Evolutionary conservation across 1,140 invertebrate genomes (phyloP), one percentile per base, ranked within the genome.

Genomic region (Megathymus violae): DNA sequence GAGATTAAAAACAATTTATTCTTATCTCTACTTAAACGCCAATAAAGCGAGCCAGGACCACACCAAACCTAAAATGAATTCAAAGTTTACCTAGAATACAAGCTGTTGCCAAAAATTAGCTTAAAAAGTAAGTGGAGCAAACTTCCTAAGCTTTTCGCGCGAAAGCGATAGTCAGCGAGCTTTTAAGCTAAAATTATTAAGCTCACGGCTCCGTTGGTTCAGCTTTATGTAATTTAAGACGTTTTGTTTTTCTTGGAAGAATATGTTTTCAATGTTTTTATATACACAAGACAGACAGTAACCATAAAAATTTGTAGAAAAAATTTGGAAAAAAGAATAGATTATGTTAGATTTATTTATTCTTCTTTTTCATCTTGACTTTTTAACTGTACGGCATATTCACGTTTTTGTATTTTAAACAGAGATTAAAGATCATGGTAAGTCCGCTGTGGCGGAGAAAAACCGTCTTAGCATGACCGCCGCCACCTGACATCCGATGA

Each of bases 121-220:
- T 85, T 80, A 81, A 80, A 87, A 83, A 71, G 69, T 64, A 74
- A 77, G 76, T 74, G 62, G 60, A 76, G 76, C 47, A 69, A 78
- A 83, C 64, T 82, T 74, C 66, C 56, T 82, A 80, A 86, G 79
- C 81, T 76, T 85, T 80, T 78, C 72, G 75, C 76, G 62, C 74
- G 84, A 78, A 80, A 89, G 76, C 80, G 83, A 80, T 83, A 88
- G 79, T 74, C 74, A 66, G 64, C 75, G 76, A 85, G 88, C 84
- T 90, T 90, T 90, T 83, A 88, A 82, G 82, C 80, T 88, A 84
- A 89, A 89, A 82, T 88, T 82, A 87, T 85, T 86, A 88, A 82
- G 77, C 79, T 80, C 70, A 78, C 84, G 80, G 71, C 72, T 64
- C 69, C 69, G 71, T 76, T 69, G 67, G 65, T 79, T 72, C 69